Base-by-base conservation (phyloP, 2,888 invertebrate species). In the Drosophila greeni region DNA sequence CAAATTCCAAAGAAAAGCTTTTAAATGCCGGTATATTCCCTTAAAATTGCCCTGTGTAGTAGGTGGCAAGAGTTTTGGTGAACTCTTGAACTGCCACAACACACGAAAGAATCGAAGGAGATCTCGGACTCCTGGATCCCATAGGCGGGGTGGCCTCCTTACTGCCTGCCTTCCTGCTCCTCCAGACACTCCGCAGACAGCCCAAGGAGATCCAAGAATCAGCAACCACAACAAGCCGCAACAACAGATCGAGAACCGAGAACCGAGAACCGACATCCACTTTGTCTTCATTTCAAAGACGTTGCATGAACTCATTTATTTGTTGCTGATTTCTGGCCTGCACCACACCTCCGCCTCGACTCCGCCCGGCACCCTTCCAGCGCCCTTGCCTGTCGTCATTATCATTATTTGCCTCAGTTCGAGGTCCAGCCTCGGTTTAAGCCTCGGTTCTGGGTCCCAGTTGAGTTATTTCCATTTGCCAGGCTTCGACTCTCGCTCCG, bases 281-380 rank as follows among this genome's bases (percentile, higher is more conserved):
- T 82, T 82, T 82, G 79, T 82, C 84, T 82, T 83, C 79, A 83
- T 78, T 82, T 82, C 84, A 85, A 78, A 74, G 70, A 48, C 61
- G 74, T 64, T 65, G 85, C 84, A 82, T 77, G 82, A 79, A 85
- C 84, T 85, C 82, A 82, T 85, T 82, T 82, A 82, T 82, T 84
- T 82, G 77, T 75, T 79, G 78, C 79, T 85, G 85, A 82, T 82
- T 85, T 74, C 82, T 85, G 71, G 67, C 71, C 72, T 60, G 36
- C 42, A 75, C 70, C 85, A 83, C 85, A 75, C 81, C 84, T 73
- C 66, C 68, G 40, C 53, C 57, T 24, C 11, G 60, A 11, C 29
- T 26, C n/a, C 18, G 24, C 40, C 47, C n/a, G 5, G 8, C 6
- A 18, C 45, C 39, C 26, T 36, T 47, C 18, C 31, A 58, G 47